A percentile compares a stretch with the other conserved stretches of the same genome.
Conservation (phyloP, 2,797 vertebrate genomes). For the Podarcis siculus region DNA sequence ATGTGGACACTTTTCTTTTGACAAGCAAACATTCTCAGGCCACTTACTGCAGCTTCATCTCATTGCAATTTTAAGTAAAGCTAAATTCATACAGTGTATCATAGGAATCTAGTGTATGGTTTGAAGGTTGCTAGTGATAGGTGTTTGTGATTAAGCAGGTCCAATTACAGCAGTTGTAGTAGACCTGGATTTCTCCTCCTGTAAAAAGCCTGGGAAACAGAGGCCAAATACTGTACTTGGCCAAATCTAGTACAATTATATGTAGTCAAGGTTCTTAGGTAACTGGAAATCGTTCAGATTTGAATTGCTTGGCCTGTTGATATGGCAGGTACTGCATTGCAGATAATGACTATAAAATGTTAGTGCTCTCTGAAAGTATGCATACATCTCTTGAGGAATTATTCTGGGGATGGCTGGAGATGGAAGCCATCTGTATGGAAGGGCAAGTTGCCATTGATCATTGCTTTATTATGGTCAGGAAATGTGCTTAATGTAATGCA, state of each 20-base stretch:
- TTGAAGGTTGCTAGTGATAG: not conserved
- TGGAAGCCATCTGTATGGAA: constrained; percentile 15
- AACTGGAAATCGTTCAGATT: constrained; percentile 1
- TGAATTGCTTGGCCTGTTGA: constrained; percentile 17
- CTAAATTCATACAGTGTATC: not conserved
- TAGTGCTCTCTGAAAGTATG: constrained; percentile 13
- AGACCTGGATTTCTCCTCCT: not conserved
- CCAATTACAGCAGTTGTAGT: not conserved
- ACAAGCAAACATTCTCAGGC: not conserved
- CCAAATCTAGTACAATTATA: not conserved
- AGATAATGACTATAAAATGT: constrained; percentile 13
- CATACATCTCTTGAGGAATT: constrained; percentile 4
- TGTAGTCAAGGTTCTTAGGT: not conserved
- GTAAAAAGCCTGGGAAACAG: not conserved
- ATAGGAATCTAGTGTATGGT: not conserved
- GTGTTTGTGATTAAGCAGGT: not conserved
- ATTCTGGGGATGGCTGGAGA: constrained; percentile 1
- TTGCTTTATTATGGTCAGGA: not conserved
- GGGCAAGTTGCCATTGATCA: constrained; percentile 3
- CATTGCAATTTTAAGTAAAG: not conserved
- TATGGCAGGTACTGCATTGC: constrained; percentile 4
- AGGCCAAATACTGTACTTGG: constrained; percentile 1
- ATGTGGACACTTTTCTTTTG: not conserved
- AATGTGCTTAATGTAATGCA: constrained; percentile 16
- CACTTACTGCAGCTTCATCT: not conserved